Conservation (phyloP, 2,797 vertebrate genomes). For the Choloepus didactylus region DNA sequence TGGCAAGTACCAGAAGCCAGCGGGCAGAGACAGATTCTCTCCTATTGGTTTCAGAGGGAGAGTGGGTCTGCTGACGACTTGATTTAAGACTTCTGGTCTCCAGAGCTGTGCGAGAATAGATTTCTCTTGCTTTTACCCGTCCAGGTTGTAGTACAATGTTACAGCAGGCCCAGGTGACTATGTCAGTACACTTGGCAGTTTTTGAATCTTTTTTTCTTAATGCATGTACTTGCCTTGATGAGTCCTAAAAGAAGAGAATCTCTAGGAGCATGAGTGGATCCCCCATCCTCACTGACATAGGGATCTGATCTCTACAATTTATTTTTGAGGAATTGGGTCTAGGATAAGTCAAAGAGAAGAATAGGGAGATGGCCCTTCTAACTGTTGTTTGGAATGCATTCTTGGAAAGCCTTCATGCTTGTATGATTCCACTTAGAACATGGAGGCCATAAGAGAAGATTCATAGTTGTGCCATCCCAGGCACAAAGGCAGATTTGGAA, state of each 20-base stretch:
- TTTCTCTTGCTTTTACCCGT: no score
- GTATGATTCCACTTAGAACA: not conserved
- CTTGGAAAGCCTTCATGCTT: not conserved
- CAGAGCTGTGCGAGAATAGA: no score
- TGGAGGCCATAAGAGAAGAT: not conserved
- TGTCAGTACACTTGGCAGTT: not conserved
- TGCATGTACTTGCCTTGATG: not conserved
- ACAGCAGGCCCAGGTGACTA: not conserved
- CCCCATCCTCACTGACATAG: not conserved
- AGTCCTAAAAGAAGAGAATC: not conserved
- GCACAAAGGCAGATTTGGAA: not conserved
- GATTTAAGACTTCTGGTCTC: no score
- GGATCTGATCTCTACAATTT: not conserved
- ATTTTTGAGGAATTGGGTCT: not conserved
- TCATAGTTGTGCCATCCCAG: not conserved
- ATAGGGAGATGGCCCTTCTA: no score
- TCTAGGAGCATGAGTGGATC: not conserved
- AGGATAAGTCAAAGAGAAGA: constrained; percentile 14
- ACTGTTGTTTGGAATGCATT: not conserved
- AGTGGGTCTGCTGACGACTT: no score
- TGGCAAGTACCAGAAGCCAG: no score
- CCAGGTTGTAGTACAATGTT: no score
- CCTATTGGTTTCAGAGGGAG: no score
- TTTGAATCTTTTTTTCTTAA: not conserved
- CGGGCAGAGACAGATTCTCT: no score